Evolutionary conservation across 2,888 invertebrate genomes (phyloP).

Genomic region (Trisateles emortualis): DNA sequence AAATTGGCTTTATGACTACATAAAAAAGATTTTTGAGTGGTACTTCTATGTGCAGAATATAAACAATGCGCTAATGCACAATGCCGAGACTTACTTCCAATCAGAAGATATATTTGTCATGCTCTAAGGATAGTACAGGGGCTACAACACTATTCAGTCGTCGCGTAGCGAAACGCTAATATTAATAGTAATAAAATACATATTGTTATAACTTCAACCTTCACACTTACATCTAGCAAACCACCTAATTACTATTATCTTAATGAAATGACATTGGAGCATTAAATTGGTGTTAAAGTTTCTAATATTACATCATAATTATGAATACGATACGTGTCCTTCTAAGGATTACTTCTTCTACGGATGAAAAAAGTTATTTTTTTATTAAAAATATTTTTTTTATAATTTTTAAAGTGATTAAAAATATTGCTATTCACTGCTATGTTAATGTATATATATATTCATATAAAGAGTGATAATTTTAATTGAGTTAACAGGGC

Average conservation of each 20-base stretch:
- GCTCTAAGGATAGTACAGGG: slow-evolving; percentile 28
- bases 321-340: slow-evolving; percentile 10
- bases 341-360: neutral
- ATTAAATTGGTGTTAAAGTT: slow-evolving; percentile 13
- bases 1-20: no score
- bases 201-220: slow-evolving; percentile 21
- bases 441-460: neutral
- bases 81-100: slow-evolving; percentile 40
- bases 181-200: slow-evolving; percentile 35
- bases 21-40: no score
- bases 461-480: neutral
- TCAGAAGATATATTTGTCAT: slow-evolving; percentile 35
- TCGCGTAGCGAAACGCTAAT: slow-evolving; percentile 42
- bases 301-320: neutral
- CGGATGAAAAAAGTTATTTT: neutral
- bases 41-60: slow-evolving; percentile 14
- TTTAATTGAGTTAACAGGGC: neutral
- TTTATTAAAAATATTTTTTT: neutral
- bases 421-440: neutral
- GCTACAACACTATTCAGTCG: slow-evolving; percentile 53
- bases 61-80: slow-evolving; percentile 20
- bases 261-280: slow-evolving; percentile 34
- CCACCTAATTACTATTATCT: slow-evolving; percentile 24
- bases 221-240: slow-evolving; percentile 31
- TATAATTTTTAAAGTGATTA: no score